A percentile compares a stretch with the other conserved stretches of the same genome.
phyloP scores from a whole-genome alignment of 2,797 vertebrate species.

The Myotis vivesi region DNA sequence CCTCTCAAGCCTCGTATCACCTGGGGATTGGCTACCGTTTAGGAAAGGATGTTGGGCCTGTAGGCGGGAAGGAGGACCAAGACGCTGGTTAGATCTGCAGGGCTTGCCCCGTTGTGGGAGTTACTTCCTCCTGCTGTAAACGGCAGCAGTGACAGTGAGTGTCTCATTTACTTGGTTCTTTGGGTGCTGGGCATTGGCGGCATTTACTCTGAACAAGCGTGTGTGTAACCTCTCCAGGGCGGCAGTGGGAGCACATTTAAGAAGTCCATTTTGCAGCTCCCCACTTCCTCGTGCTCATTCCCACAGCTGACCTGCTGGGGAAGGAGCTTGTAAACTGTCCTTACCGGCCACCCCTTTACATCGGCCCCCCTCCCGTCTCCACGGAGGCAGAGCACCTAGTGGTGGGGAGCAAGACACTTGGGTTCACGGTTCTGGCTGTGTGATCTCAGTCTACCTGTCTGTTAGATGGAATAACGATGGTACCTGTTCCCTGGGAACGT shows the following conservation, averaged over 20 bases:
- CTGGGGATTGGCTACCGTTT: not conserved
- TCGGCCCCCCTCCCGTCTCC: accelerated
- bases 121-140: not conserved
- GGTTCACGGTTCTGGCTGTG: not conserved
- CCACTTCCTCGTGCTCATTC: not conserved
- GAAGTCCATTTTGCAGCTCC: not conserved
- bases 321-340: not conserved
- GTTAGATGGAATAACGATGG: not conserved
- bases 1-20: not conserved
- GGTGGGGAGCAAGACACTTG: not conserved
- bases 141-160: not conserved
- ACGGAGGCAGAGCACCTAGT: accelerated
- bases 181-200: not conserved
- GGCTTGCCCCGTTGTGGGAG: not conserved
- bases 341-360: accelerated
- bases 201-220: not conserved
- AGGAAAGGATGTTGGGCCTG: not conserved
- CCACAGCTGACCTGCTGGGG: not conserved
- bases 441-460: not conserved
- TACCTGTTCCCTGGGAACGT: not conserved
- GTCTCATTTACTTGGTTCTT: not conserved
- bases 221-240: not conserved
- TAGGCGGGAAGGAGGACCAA: not conserved
- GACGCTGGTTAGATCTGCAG: not conserved
- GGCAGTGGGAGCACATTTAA: not conserved